Conservation (phyloP, 2,113 vertebrate genomes). For the Eudyptes chrysolophus region DNA sequence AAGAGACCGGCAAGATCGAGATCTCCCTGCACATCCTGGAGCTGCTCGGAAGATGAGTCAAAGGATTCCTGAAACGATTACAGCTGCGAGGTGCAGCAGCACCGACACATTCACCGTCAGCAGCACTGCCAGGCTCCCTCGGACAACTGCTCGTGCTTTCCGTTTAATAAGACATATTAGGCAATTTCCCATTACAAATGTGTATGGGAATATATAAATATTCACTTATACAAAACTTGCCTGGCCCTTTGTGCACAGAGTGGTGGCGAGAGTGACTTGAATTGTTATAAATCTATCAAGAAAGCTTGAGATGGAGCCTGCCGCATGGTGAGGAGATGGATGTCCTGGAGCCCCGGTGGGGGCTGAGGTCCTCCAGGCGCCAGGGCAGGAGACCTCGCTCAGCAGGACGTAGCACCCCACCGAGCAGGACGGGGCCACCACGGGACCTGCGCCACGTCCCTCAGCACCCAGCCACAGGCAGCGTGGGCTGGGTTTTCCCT, state of each 20-base stretch:
- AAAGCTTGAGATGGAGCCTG: background rate
- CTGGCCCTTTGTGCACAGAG: background rate
- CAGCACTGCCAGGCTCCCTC: background rate
- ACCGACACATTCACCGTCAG: background rate
- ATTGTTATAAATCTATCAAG: background rate
- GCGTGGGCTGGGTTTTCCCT: conserved; percentile 22
- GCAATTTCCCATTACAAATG: conserved; percentile 41
- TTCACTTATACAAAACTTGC: background rate
- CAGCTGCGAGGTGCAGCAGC: background rate
- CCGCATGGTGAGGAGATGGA: fast-evolving
- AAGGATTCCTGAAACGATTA: background rate
- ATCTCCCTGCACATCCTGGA: background rate
- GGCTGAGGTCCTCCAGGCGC: fast-evolving
- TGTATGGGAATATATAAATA: conserved; percentile 17
- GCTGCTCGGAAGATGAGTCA: background rate
- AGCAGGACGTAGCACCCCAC: fast-evolving
- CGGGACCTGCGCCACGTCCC: background rate
- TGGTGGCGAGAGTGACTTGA: background rate
- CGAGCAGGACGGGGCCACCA: background rate
- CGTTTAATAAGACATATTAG: background rate
- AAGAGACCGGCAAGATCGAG: background rate
- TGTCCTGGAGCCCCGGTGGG: background rate
- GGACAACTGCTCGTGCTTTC: background rate
- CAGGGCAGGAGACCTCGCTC: fast-evolving
- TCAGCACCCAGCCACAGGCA: background rate